phyloP scores from a whole-genome alignment of 2,888 invertebrate species.

The Acholoe squamosa region DNA sequence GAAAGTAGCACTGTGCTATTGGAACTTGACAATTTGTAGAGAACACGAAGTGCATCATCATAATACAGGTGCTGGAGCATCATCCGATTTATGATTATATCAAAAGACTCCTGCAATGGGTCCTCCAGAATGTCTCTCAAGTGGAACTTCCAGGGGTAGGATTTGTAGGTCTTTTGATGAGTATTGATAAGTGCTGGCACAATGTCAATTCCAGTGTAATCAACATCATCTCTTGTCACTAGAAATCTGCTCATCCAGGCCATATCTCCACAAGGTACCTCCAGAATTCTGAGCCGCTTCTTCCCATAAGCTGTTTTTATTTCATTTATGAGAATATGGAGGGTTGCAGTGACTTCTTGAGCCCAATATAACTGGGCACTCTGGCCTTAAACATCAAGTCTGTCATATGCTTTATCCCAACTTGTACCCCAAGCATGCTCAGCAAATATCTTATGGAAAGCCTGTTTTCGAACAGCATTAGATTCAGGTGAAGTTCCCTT shows the following conservation, averaged over 20 bases:
- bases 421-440: constrained; percentile 67
- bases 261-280: constrained; percentile 72
- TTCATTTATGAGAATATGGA: constrained; percentile 67
- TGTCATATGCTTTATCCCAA: constrained; percentile 67
- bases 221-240: constrained; percentile 70
- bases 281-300: constrained; percentile 66
- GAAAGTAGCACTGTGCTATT: constrained; percentile 66
- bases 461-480: constrained; percentile 4
- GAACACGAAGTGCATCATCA: constrained; percentile 66
- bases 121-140: constrained; percentile 66
- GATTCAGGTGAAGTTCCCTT: constrained; percentile 45
- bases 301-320: constrained; percentile 64
- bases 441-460: constrained; percentile 68
- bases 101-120: constrained; percentile 63
- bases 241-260: constrained; percentile 72
- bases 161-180: constrained; percentile 66
- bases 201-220: constrained; percentile 71
- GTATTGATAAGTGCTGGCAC: constrained; percentile 69
- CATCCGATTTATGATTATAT: constrained; percentile 70
- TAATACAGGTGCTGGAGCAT: constrained; percentile 70
- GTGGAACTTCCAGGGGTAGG: constrained; percentile 65
- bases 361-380: constrained; percentile 70
- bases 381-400: constrained; percentile 67
- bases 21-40: constrained; percentile 67
- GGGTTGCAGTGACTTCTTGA: constrained; percentile 67